A percentile compares a stretch with the other conserved stretches of the same genome.
These are phyloP conservation scores for Phocides pigmalion DNA, from an alignment of 1,140 invertebrate species.

Conservation along the genomic window DNA sequence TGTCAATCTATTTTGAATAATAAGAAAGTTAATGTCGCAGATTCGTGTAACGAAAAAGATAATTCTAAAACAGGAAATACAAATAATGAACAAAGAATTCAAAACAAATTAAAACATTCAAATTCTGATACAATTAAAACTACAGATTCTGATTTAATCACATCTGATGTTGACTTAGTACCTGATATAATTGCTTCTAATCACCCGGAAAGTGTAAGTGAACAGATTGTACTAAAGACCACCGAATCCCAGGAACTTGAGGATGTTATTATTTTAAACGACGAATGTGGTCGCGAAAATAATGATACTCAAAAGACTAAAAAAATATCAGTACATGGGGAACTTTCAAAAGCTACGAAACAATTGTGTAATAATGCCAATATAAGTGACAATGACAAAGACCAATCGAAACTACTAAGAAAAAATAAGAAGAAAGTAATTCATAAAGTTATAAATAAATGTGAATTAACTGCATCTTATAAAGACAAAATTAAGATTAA, in stretches of 20 bases:
- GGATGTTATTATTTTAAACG: slow-evolving; percentile 1
- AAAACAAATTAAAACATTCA: too few species aligned
- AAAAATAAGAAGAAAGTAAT: not conserved
- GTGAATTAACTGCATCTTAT: slow-evolving; percentile 1
- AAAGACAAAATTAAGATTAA: slow-evolving; percentile 42
- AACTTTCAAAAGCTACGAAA: not conserved
- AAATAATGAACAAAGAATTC: too few species aligned
- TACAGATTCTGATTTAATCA: too few species aligned
- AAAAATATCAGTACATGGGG: not conserved
- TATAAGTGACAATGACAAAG: not conserved
- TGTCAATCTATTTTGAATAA: too few species aligned
- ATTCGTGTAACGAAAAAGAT: too few species aligned
- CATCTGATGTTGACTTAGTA: too few species aligned
- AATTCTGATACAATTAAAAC: too few species aligned
- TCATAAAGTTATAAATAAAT: not conserved
- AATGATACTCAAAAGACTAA: not conserved
- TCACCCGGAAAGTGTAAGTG: not conserved
- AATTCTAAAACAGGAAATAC: too few species aligned
- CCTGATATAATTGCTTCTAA: too few species aligned
- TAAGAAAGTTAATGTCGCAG: too few species aligned
- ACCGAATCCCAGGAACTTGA: too few species aligned
- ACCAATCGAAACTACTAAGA: not conserved
- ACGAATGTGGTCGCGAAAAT: not conserved
- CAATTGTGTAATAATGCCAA: not conserved
- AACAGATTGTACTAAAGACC: too few species aligned